Base-by-base conservation (phyloP, 2,888 invertebrate species). In the Drosophila macrospina region DNA sequence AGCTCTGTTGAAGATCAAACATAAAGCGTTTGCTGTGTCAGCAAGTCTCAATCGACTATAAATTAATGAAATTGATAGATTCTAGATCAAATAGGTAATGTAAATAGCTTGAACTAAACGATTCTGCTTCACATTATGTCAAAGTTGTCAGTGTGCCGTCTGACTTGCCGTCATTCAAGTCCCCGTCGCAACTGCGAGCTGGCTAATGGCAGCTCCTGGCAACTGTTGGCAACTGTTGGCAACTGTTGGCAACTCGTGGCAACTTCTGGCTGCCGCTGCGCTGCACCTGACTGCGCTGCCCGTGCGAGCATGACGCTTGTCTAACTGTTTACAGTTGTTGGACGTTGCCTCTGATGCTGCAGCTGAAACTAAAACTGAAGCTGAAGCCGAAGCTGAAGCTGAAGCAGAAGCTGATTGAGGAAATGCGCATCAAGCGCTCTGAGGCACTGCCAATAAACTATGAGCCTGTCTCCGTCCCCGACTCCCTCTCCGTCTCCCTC, bases 401-500 rank as follows among this genome's bases (percentile, higher is more conserved):
- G 79, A n/a, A 48, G 28, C 64, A 72, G 79, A 63, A 67, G 73
- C 80, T 87, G 84, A 85, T 85, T 88, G 88, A 85, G 84, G 83
- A 88, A 85, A 86, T 88, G 86, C 83, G 66, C 84, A 87, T 86
- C 86, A 75, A 77, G 77, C 77, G 85, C 87, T 85, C 74, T 69
- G 66, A 85, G 83, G 80, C 83, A 79, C 67, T 85, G 86, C 88
- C 88, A 84, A 85, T 87, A 87, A 83, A 87, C 71, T 64, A 86
- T 83, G 81, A 24, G 64, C 65, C 62, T 71, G 67, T 69, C 59
- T 64, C 44, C 60, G 48, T 55, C 41, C 60, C 34, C 37, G n/a
- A n/a, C n/a, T n/a, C n/a, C n/a, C n/a, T 69, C 59, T 64, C 44
- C 60, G 48, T 55, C 41, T 62, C 34, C 37, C 34, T 10, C 30